Conservation (phyloP, 1,140 invertebrate genomes). For the Aphis craccivora region DNA sequence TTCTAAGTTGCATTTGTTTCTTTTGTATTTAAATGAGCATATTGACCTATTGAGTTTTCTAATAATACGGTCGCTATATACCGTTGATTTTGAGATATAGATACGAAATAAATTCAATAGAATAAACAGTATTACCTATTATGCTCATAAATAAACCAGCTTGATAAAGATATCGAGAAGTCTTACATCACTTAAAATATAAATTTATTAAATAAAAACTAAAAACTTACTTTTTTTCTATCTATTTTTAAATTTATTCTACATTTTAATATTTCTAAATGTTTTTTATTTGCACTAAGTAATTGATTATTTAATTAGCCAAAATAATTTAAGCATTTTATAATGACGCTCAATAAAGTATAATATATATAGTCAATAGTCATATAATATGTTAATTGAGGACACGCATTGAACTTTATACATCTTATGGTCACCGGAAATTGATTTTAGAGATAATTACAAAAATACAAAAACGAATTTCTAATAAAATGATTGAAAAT, state of each 20-base stretch:
- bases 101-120: background rate
- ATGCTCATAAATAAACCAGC: background rate
- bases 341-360: background rate
- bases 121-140: background rate
- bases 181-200: background rate
- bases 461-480: background rate
- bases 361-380: too few species aligned
- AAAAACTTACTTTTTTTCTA: too few species aligned
- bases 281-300: background rate
- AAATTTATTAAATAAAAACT: too few species aligned
- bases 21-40: slow-evolving; percentile 26
- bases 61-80: background rate
- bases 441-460: background rate
- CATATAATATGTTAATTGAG: background rate
- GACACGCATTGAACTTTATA: background rate
- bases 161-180: background rate
- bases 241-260: background rate
- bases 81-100: background rate
- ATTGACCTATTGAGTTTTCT: background rate
- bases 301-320: background rate
- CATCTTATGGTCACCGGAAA: background rate
- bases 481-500: background rate
- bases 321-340: background rate
- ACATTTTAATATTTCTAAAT: background rate
- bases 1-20: background rate